Base-by-base conservation (phyloP, 2,113 vertebrate genomes). In the Heloderma charlesbogerti region DNA sequence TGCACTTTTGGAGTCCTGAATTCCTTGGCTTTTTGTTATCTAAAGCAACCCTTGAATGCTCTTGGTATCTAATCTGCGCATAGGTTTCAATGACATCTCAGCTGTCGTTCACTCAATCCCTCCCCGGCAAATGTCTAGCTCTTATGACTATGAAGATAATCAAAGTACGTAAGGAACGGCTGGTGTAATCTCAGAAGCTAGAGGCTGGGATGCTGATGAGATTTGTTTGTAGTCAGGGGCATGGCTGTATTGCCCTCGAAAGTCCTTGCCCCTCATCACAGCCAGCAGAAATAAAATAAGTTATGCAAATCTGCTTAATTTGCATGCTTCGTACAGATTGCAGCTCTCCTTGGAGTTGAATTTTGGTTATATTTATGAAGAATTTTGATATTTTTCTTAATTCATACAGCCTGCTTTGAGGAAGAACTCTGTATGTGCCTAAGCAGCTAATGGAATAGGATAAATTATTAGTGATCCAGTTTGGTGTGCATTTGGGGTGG, bases 391-490 rank as follows among this genome's bases (percentile, higher is more conserved):
- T 34, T 29, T 7, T 89, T 85, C 29, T 7, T 57, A 7, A 0
- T 37, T 7, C 45, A 51, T n/a, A 89, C 6, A 43, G 4, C n/a
- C 40, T 67, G 27, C 60, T 80, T 67, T 29, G 9, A 87, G 48
- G 43, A 31, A 81, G 31, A n/a, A 51, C 1, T 60, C 37, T 25
- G 22, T 31, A 67, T 88, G 31, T 27, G 63, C 45, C 29, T 67
- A 54, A 54, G 37, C 66, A 54, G 45, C 31, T 72, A 45, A 43
- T 66, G 37, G 40, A 57, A 31, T 60, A 57, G 5, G 40, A 34
- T 0, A 7, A 0, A 15, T 66, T 4, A 6, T 89, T 16, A 37
- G 22, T 2, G 0, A 87, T 79, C 15, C 15, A 0, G 34, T 75
- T 66, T 31, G 54, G 20, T 54, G 63, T 88, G 67, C 15, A 27